phyloP scores from a whole-genome alignment of 2,888 invertebrate species.

The Pemphredon lugubris region DNA sequence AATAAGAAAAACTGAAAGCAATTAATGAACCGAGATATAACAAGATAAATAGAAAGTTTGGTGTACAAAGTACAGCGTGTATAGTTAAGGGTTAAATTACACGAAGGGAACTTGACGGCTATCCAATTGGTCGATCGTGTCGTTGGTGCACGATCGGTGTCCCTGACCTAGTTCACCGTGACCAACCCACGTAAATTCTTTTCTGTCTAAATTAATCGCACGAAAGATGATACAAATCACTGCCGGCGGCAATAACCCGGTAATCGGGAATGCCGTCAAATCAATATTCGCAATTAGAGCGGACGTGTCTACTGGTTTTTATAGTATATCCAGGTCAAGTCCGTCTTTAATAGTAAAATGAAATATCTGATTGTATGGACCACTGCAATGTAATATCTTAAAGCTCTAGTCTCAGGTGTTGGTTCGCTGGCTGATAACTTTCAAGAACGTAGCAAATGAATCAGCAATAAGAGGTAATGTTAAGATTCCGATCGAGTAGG shows the following conservation, averaged over 20 bases:
- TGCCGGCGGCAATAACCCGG: slow-evolving; percentile 28
- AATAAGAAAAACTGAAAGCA: no score
- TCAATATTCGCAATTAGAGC: slow-evolving; percentile 53
- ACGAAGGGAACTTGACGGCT: no score
- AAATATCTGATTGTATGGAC: slow-evolving; percentile 44
- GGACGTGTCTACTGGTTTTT: slow-evolving; percentile 50
- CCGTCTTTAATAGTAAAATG: slow-evolving; percentile 60
- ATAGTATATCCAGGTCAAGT: slow-evolving; percentile 59
- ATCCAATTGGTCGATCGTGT: slow-evolving; percentile 18
- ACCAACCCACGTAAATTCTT: slow-evolving; percentile 42
- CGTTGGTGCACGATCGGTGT: slow-evolving; percentile 14
- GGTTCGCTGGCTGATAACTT: slow-evolving; percentile 42
- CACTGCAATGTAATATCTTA: slow-evolving; percentile 62
- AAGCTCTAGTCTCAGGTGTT: slow-evolving; percentile 58
- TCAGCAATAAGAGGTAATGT: slow-evolving; percentile 31
- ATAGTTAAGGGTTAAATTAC: no score
- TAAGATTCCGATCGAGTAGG: slow-evolving; percentile 10
- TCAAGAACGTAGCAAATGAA: slow-evolving; percentile 31
- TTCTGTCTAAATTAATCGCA: slow-evolving; percentile 47
- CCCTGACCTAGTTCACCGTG: slow-evolving; percentile 51
- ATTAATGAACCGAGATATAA: no score
- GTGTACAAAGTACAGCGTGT: no score
- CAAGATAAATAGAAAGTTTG: no score
- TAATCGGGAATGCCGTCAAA: slow-evolving; percentile 26
- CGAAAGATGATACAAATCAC: slow-evolving; percentile 58